These are phyloP conservation scores for Eilema griseolum DNA, from an alignment of 2,888 invertebrate genomes.

Conservation along the genomic window DNA sequence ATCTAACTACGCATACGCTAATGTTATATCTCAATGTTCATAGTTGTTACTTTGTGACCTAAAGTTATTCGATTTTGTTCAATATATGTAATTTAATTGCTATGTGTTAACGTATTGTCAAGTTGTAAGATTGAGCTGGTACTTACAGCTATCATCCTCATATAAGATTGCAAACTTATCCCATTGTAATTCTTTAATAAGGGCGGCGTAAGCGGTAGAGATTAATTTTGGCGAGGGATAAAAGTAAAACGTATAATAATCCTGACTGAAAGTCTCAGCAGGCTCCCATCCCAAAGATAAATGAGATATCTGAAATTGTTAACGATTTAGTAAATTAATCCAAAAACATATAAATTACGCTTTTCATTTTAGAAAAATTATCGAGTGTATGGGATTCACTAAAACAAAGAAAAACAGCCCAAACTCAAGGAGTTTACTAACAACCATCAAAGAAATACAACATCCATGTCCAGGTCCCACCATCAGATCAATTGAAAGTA, in stretches of 20 bases:
- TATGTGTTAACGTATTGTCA: not conserved
- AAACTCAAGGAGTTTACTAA: too few species aligned
- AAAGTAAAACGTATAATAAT: conserved; percentile 78
- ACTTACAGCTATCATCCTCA: conserved; percentile 90
- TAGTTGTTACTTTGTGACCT: too few species aligned
- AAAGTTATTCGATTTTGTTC: too few species aligned
- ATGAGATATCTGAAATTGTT: conserved; percentile 89
- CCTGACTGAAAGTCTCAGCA: conserved; percentile 85
- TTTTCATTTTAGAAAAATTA: too few species aligned
- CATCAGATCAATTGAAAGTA: too few species aligned
- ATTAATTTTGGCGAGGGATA: conserved; percentile 90
- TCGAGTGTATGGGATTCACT: too few species aligned
- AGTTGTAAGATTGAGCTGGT: not conserved
- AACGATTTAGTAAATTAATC: not conserved
- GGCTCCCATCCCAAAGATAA: conserved; percentile 90
- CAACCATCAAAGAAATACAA: too few species aligned
- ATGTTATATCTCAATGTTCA: too few species aligned
- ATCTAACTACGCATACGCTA: too few species aligned
- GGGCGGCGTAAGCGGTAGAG: conserved; percentile 89
- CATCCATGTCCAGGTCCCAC: too few species aligned
- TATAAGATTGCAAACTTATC: conserved; percentile 92
- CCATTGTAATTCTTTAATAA: conserved; percentile 91
- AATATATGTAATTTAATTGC: too few species aligned
- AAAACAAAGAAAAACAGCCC: too few species aligned
- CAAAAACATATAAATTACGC: not conserved